Evolutionary conservation across 2,888 invertebrate genomes (phyloP), one percentile per base, ranked within the genome.

Genomic region (Lycophotia porphyrea): DNA sequence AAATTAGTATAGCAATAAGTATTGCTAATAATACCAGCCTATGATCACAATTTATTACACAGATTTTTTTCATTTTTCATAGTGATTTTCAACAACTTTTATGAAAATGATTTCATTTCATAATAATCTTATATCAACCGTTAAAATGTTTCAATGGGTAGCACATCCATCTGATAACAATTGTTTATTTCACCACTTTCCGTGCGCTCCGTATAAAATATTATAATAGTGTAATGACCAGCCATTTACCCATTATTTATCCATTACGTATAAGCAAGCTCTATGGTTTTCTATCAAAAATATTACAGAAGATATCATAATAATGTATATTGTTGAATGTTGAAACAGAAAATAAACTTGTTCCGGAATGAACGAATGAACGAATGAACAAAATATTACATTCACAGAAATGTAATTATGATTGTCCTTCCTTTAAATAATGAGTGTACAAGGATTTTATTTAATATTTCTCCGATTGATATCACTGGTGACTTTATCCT

Each of bases 191-290:
- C 55, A 61, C 8, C 66, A 63, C 31, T 31, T 36, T 70, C 34
- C 60, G 49, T 60, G 55, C 27, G n/a, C 31, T 65, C 27, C 21
- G 39, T 68, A 68, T 39, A 49, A 66, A 55, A 73, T 55, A 74
- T 81, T 55, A 73, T 63, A 68, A 85, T 76, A 60, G 63, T 68
- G n/a, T 85, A 83, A 85, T 72, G 70, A 47, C 67, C 64, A 44
- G 63, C 71, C 42, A 83, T 82, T 82, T 71, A 36, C 55, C 63
- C 83, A 85, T 83, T 85, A 85, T 85, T 60, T 72, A 71, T 74
- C 74, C 83, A 83, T 83, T 78, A 71, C 24, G 36, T 24, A 15
- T 36, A 24, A 47, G 8, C 52, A 69, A 61, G 31, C 27, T 69
- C 78, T 52, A 61, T 67, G 11, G 42, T 31, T 67, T 84, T 64